phyloP scores from a whole-genome alignment of 2,888 invertebrate species.

The Apodemia mormo region DNA sequence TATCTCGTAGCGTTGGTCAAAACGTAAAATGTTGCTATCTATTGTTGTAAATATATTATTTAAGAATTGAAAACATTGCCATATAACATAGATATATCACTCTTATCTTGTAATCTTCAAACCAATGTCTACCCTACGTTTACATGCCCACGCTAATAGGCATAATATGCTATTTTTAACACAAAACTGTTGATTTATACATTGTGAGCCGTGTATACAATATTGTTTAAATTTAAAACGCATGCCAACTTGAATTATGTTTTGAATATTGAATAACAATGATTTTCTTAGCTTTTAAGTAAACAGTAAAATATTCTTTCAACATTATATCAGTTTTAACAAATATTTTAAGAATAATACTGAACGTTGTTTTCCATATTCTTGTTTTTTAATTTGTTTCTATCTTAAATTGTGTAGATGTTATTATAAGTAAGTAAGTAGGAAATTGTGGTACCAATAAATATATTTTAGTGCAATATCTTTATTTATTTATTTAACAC shows the following conservation, averaged over 20 bases:
- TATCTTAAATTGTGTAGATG: too few relatives aligned
- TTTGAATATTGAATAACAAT: background rate
- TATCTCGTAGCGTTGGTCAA: background rate
- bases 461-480: too few relatives aligned
- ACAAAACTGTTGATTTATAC: conserved; percentile 10
- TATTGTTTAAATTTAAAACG: conserved; percentile 8
- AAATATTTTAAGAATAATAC: too few relatives aligned
- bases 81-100: conserved; percentile 2
- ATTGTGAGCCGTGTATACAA: background rate
- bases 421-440: too few relatives aligned
- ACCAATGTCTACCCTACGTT: conserved; percentile 5
- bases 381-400: too few relatives aligned
- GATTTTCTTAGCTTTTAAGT: background rate
- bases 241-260: background rate
- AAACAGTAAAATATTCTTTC: too few relatives aligned
- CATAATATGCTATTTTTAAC: conserved; percentile 9
- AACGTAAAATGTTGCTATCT: background rate
- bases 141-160: conserved; percentile 13
- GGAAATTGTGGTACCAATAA: too few relatives aligned
- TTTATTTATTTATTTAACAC: too few relatives aligned
- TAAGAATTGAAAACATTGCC: background rate
- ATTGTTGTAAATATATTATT: background rate
- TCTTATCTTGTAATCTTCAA: conserved; percentile 9
- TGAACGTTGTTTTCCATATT: too few relatives aligned
- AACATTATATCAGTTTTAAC: too few relatives aligned